phyloP scores from a whole-genome alignment of 2,113 vertebrate species.

The Piprites chloris region DNA sequence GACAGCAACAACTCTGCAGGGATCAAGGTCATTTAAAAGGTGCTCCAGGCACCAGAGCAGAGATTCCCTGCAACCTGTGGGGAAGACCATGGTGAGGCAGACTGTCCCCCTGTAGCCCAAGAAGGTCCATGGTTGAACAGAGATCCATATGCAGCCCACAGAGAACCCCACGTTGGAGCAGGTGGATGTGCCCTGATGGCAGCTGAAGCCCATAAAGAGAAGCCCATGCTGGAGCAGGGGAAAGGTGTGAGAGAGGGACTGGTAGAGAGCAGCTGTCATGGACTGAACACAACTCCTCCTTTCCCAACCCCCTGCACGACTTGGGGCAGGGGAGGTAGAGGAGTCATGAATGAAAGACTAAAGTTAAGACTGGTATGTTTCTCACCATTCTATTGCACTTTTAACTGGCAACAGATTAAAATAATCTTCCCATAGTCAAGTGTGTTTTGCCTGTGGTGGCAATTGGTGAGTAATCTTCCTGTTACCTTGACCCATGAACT shows the following conservation, averaged over 20 bases:
- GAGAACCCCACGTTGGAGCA: rapidly evolving
- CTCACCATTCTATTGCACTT: background rate
- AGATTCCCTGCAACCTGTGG: background rate
- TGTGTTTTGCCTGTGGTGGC: background rate
- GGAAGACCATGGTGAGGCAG: background rate
- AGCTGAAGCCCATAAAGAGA: background rate
- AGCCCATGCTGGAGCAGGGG: rapidly evolving
- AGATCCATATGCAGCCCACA: rapidly evolving
- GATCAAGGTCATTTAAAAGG: background rate
- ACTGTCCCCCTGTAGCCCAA: rapidly evolving
- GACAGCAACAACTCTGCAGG: background rate
- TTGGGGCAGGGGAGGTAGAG: background rate
- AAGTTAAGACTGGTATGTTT: background rate
- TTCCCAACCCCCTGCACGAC: background rate
- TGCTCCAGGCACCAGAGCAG: rapidly evolving
- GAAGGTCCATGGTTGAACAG: background rate
- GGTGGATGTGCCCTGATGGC: background rate
- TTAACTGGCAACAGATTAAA: background rate
- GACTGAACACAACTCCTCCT: background rate
- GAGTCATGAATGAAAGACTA: background rate
- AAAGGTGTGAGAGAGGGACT: background rate
- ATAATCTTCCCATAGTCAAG: background rate
- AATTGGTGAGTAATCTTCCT: background rate
- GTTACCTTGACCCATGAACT: background rate
- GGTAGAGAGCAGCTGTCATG: background rate